Evolutionary conservation across 2,113 vertebrate species (phyloP).

Genomic region (Cacatua alba): DNA sequence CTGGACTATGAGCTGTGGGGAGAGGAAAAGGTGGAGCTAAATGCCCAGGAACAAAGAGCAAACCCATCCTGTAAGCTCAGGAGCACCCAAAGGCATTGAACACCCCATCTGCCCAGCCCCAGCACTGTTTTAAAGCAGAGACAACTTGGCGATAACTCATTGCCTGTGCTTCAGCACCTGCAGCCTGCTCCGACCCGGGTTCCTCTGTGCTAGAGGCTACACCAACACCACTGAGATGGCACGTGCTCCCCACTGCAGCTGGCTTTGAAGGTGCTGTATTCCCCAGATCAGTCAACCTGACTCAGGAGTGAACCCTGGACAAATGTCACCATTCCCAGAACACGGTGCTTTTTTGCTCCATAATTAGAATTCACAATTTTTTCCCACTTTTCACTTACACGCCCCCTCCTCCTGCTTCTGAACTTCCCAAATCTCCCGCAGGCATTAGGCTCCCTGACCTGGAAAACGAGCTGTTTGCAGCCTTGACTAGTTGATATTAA

Average conservation of each 20-base stretch:
- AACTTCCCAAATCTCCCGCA: not conserved
- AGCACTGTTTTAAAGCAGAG: not conserved
- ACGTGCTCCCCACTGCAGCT: not conserved
- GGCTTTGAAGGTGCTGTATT: not conserved
- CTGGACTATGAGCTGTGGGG: not conserved
- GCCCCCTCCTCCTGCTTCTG: not conserved
- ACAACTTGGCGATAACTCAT: not conserved
- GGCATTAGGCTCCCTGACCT: slow-evolving; percentile 28
- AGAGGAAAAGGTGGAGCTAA: not conserved
- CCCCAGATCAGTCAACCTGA: not conserved
- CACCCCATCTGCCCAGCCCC: not conserved
- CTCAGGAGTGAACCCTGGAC: not conserved
- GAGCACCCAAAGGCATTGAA: not conserved
- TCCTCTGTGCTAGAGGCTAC: not conserved
- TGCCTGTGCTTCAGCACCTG: not conserved
- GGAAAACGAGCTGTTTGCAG: not conserved
- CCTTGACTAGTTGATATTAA: not conserved
- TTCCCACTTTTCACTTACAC: not conserved
- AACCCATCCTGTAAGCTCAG: not conserved
- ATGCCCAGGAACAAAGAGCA: not conserved
- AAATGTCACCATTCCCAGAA: not conserved
- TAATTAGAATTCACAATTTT: rapidly evolving
- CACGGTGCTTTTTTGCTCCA: not conserved
- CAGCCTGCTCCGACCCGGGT: not conserved
- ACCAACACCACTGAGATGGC: not conserved